Conservation (phyloP, 2,888 invertebrate species). For the Morpho achilles region DNA sequence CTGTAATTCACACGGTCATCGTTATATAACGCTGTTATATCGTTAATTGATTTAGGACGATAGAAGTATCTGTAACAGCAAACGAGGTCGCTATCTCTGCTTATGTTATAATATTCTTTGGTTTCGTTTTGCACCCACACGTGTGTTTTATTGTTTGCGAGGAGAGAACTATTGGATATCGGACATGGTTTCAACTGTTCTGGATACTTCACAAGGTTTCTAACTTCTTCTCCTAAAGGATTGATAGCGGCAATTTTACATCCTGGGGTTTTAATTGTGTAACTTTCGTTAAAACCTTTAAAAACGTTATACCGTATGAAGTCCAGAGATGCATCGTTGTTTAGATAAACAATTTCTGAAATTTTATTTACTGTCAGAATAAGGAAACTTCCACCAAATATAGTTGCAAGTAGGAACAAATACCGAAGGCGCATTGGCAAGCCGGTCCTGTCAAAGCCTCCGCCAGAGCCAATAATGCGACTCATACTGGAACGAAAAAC, state of each 20-base stretch:
- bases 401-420: constrained; percentile 36
- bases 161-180: constrained; percentile 54
- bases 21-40: constrained; percentile 43
- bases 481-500: constrained; percentile 34
- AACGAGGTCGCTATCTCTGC: constrained; percentile 45
- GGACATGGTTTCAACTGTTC: constrained; percentile 64
- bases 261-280: constrained; percentile 76
- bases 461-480: constrained; percentile 21
- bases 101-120: constrained; percentile 62
- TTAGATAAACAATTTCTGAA: constrained; percentile 22
- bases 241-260: constrained; percentile 81
- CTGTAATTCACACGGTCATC: constrained; percentile 61
- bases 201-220: constrained; percentile 61
- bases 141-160: constrained; percentile 77
- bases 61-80: constrained; percentile 81
- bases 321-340: constrained; percentile 15
- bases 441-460: constrained; percentile 8
- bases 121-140: constrained; percentile 68
- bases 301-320: constrained; percentile 3
- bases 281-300: constrained; percentile 30
- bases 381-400: constrained; percentile 37
- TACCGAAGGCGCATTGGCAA: constrained; percentile 34
- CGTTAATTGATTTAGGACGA: constrained; percentile 53
- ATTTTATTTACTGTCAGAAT: constrained; percentile 32
- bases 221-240: constrained; percentile 71